A percentile compares a stretch with the other conserved stretches of the same genome.
Evolutionary conservation across 2,113 vertebrate species (phyloP).

Genomic region (Gadus macrocephalus): DNA sequence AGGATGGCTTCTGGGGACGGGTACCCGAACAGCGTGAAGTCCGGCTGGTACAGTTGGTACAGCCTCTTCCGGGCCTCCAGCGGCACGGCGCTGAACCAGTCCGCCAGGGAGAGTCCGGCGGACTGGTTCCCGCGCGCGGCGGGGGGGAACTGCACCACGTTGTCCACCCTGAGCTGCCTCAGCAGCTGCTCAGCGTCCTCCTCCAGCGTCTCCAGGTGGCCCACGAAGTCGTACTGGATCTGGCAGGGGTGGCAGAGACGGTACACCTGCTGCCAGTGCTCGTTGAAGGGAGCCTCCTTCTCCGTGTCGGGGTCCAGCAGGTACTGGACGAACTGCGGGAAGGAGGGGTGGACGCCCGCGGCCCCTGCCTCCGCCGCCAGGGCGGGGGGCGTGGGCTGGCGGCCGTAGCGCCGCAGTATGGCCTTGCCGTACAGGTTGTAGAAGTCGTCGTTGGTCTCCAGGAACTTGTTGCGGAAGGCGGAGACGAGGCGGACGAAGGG

Average conservation of each 20-base stretch:
- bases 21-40: slow-evolving; percentile 95
- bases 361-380: slow-evolving; percentile 84
- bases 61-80: slow-evolving; percentile 81
- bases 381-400: slow-evolving; percentile 78
- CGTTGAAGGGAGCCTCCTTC: slow-evolving; percentile 87
- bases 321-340: slow-evolving; percentile 92
- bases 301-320: slow-evolving; percentile 91
- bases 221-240: slow-evolving; percentile 96
- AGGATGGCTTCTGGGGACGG: slow-evolving; percentile 87
- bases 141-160: slow-evolving; percentile 88
- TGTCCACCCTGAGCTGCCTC: slow-evolving; percentile 85
- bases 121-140: slow-evolving; percentile 85
- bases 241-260: slow-evolving; percentile 96
- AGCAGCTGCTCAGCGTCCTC: slow-evolving; percentile 87
- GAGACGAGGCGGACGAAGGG: slow-evolving; percentile 97
- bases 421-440: slow-evolving; percentile 84
- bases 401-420: slow-evolving; percentile 85
- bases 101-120: slow-evolving; percentile 86
- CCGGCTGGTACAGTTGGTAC: slow-evolving; percentile 90
- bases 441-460: slow-evolving; percentile 88
- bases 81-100: slow-evolving; percentile 89
- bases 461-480: slow-evolving; percentile 94
- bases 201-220: slow-evolving; percentile 91
- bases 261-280: slow-evolving; percentile 95
- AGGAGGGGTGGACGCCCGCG: slow-evolving; percentile 81